Percentiles rank a stretch among this genome's conserved stretches.
These are phyloP conservation scores for Smutsia temminckii DNA, from an alignment of 2,797 vertebrate genomes.

Conservation along the genomic window DNA sequence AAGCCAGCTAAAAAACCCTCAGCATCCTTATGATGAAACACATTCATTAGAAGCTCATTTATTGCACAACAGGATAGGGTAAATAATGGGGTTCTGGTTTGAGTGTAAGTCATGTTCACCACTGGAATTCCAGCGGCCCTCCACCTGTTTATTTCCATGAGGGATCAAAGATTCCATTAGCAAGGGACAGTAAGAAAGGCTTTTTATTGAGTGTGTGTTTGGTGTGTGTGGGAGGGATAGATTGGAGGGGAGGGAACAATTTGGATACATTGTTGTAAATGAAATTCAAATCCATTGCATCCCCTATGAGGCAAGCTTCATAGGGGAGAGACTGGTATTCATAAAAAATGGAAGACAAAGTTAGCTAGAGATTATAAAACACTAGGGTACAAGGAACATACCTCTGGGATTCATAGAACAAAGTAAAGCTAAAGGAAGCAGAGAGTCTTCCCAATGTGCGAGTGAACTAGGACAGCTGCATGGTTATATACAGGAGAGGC, in stretches of 20 bases:
- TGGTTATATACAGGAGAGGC: background rate
- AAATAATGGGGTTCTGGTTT: background rate
- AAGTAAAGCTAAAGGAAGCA: background rate
- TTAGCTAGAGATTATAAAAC: background rate
- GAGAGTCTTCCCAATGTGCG: background rate
- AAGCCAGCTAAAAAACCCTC: background rate
- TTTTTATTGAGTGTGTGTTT: background rate
- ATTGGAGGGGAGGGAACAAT: background rate
- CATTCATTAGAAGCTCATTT: background rate
- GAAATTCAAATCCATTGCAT: constrained; percentile 27
- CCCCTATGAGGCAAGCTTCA: background rate
- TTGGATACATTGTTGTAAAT: background rate
- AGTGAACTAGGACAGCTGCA: background rate
- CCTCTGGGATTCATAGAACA: background rate
- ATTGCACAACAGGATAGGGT: background rate
- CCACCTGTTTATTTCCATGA: background rate
- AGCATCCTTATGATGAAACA: background rate
- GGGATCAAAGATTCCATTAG: background rate
- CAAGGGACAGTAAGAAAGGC: background rate
- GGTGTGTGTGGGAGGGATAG: background rate
- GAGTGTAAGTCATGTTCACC: background rate
- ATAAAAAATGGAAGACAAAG: background rate
- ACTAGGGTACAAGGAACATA: background rate
- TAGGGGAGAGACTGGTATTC: background rate
- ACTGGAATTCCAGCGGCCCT: background rate